Evolutionary conservation across 2,797 vertebrate species (phyloP).

Genomic region (Sebastes flavidus): DNA sequence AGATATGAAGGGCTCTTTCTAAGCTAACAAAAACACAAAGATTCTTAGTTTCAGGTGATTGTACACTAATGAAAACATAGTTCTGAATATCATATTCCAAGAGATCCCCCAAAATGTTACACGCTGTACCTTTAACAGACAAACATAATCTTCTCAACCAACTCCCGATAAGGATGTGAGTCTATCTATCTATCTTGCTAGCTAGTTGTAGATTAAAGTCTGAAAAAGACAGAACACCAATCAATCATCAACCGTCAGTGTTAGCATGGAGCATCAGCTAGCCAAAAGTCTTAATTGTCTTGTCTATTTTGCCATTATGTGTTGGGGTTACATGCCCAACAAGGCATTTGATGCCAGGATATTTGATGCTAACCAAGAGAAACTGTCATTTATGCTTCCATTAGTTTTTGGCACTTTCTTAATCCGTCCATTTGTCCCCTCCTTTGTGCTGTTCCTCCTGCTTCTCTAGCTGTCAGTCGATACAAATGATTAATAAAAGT

Average conservation of each 20-base stretch:
- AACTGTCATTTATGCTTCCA: neutral
- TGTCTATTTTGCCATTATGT: neutral
- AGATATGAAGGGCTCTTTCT: no score
- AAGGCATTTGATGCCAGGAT: neutral
- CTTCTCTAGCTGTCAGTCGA: neutral
- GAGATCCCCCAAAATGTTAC: no score
- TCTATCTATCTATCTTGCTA: neutral
- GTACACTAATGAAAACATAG: no score
- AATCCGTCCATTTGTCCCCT: neutral
- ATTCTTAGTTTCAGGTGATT: no score
- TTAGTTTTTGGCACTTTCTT: neutral
- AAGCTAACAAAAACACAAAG: no score
- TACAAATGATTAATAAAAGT: conserved; percentile 14
- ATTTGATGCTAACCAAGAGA: neutral
- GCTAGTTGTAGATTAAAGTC: neutral
- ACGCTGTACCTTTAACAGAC: neutral
- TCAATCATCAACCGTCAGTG: neutral
- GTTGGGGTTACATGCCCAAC: neutral
- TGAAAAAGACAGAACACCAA: neutral
- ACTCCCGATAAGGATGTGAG: neutral
- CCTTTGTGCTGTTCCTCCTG: neutral
- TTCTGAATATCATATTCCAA: no score
- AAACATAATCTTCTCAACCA: neutral
- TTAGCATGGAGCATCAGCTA: neutral
- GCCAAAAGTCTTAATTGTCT: neutral